These are phyloP conservation scores for Trochalopteron elliotii DNA, from an alignment of 2,113 vertebrate genomes.

Conservation along the genomic window DNA sequence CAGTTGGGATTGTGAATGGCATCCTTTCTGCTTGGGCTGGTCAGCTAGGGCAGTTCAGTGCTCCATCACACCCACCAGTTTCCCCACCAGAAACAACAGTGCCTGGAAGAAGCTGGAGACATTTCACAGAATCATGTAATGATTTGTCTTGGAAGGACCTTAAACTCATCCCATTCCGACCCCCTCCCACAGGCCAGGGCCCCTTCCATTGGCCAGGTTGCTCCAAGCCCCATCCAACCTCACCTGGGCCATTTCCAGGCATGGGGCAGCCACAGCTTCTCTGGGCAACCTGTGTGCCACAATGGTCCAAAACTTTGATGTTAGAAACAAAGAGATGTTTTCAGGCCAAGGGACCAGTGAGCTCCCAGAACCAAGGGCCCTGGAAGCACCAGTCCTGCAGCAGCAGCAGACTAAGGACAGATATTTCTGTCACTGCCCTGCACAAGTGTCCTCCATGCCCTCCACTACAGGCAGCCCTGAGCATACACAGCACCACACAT, in stretches of 20 bases:
- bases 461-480: neutral
- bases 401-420: neutral
- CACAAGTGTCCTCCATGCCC: neutral
- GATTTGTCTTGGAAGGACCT: neutral
- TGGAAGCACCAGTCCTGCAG: neutral
- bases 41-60: neutral
- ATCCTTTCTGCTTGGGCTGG: neutral
- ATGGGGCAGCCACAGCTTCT: neutral
- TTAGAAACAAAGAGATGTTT: neutral
- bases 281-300: neutral
- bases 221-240: neutral
- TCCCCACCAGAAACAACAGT: neutral
- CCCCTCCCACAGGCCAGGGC: neutral
- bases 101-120: neutral
- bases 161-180: neutral
- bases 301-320: neutral
- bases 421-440: neutral
- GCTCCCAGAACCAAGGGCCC: neutral
- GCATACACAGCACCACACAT: neutral
- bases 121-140: neutral
- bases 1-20: neutral
- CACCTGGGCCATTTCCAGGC: neutral
- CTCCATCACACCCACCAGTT: neutral
- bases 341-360: neutral
- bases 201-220: neutral